phyloP scores from a whole-genome alignment of 2,797 vertebrate species.

The Spea hammondii region DNA sequence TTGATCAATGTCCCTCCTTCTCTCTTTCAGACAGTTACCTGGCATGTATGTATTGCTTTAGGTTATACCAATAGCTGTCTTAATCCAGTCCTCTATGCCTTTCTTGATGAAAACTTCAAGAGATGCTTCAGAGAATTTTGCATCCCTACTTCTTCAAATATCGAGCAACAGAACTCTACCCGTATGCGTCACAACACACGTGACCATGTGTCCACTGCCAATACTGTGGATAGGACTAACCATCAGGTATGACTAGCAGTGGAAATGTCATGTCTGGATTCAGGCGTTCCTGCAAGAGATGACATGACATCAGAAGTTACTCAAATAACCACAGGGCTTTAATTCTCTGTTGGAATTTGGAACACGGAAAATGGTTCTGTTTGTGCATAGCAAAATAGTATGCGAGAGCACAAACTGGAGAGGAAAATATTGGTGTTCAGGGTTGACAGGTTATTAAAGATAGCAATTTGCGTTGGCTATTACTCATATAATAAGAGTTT shows the following conservation, averaged over 20 bases:
- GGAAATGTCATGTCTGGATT: conserved; percentile 83
- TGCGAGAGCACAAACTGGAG: conserved; percentile 4
- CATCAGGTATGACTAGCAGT: conserved; percentile 96
- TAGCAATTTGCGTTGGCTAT: conserved; percentile 3
- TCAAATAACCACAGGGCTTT: conserved; percentile 73
- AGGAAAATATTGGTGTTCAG: not conserved
- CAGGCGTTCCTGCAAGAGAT: conserved; percentile 66
- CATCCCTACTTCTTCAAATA: conserved; percentile 81
- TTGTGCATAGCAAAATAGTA: not conserved
- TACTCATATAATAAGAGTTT: not conserved
- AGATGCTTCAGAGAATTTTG: conserved; percentile 98
- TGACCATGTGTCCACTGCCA: conserved; percentile 83
- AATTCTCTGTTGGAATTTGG: conserved; percentile 57
- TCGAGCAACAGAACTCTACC: conserved; percentile 90
- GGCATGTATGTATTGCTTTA: conserved; percentile 97
- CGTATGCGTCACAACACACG: conserved; percentile 79
- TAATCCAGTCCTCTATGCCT: conserved; percentile 96
- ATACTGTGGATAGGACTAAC: conserved; percentile 89
- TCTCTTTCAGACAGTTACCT: conserved; percentile 90
- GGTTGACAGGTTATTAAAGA: conserved; percentile 8
- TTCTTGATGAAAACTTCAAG: conserved; percentile 98
- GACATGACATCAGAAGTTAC: conserved; percentile 82
- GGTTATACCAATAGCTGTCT: conserved; percentile 96
- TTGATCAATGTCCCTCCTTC: conserved; percentile 89
- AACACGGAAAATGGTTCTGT: conserved; percentile 2